These are phyloP conservation scores for Narcine bancroftii DNA, from an alignment of 2,113 vertebrate species.

Conservation along the genomic window DNA sequence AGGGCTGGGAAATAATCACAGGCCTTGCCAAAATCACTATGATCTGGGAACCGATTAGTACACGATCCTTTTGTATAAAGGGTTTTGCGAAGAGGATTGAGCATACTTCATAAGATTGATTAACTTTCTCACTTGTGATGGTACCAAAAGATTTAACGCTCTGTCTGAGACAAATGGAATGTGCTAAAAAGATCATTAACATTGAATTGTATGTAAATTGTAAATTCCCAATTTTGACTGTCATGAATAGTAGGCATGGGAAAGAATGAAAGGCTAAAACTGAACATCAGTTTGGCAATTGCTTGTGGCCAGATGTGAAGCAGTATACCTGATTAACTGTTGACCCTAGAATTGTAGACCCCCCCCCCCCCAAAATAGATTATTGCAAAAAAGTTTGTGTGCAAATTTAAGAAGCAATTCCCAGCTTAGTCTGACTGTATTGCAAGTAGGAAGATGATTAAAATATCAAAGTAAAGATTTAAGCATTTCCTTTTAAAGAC, in stretches of 20 bases:
- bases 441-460: background rate
- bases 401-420: slow-evolving; percentile 7
- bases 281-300: slow-evolving; percentile 11
- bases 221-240: background rate
- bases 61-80: background rate
- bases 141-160: background rate
- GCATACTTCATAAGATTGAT: background rate
- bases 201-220: too few species aligned
- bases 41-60: background rate
- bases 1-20: background rate
- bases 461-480: slow-evolving; percentile 24
- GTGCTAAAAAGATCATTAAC: background rate
- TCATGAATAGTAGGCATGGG: background rate
- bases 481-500: background rate
- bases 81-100: background rate
- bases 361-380: background rate
- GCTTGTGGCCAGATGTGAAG: background rate
- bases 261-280: background rate
- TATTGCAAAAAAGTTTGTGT: background rate
- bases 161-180: background rate
- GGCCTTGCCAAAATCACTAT: background rate
- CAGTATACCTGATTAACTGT: background rate
- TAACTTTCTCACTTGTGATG: background rate
- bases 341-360: background rate
- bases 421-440: background rate